These are phyloP conservation scores for Callionymus lyra DNA, from an alignment of 2,113 vertebrate species.

Conservation along the genomic window DNA sequence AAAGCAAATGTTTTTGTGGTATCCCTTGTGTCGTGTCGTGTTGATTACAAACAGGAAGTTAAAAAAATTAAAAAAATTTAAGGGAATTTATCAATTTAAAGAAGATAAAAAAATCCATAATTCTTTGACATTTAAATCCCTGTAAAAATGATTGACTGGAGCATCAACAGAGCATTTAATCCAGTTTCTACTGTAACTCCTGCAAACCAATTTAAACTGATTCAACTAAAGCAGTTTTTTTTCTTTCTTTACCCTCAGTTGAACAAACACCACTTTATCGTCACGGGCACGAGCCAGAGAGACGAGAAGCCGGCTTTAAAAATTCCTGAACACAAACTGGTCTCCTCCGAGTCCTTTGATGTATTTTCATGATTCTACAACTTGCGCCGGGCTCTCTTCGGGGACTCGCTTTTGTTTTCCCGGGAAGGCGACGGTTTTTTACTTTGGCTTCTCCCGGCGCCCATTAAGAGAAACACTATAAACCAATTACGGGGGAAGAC, in stretches of 20 bases:
- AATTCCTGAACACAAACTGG: constrained; percentile 28
- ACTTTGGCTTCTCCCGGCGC: constrained; percentile 11
- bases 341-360: constrained; percentile 27
- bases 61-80: no score
- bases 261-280: constrained; percentile 20
- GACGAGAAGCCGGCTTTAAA: constrained; percentile 23
- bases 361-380: constrained; percentile 31
- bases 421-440: constrained; percentile 22
- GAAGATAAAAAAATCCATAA: no score
- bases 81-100: no score
- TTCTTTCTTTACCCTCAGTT: constrained; percentile 19
- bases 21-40: no score
- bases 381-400: constrained; percentile 19
- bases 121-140: no score
- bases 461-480: constrained; percentile 29
- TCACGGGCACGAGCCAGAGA: no score
- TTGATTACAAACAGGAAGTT: no score
- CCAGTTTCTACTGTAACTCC: no score
- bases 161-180: no score
- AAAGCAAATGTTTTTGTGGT: no score
- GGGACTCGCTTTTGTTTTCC: constrained; percentile 32
- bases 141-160: no score
- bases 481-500: constrained; percentile 29
- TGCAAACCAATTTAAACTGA: no score
- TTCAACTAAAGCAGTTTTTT: not conserved